Percentiles rank a stretch among this genome's conserved stretches.
These are phyloP conservation scores for Cantharis flavilabris DNA, from an alignment of 2,888 invertebrate species.

Conservation along the genomic window DNA sequence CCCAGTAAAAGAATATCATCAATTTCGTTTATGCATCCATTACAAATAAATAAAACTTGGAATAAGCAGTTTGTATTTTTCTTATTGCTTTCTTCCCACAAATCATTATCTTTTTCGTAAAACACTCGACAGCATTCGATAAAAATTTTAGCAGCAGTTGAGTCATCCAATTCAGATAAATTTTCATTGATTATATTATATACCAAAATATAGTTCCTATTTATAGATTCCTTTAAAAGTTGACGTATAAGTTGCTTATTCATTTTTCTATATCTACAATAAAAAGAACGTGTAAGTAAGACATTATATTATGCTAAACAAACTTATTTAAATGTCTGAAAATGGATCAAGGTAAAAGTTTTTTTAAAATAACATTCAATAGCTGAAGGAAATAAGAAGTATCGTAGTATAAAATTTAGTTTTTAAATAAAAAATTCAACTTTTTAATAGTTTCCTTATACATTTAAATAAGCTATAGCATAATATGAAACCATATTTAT, in stretches of 20 bases:
- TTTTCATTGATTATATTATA: neutral
- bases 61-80: slow-evolving; percentile 1
- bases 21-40: slow-evolving; percentile 1
- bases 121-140: slow-evolving; percentile 16
- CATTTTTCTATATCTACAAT: neutral
- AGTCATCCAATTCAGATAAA: neutral
- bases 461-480: too few species aligned
- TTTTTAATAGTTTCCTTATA: too few species aligned
- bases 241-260: neutral
- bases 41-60: neutral
- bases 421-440: too few species aligned
- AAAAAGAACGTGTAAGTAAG: neutral
- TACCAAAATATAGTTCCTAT: neutral
- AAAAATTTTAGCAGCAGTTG: slow-evolving; percentile 1
- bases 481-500: too few species aligned
- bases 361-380: too few species aligned
- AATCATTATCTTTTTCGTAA: neutral
- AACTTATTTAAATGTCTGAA: too few species aligned
- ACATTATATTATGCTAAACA: too few species aligned
- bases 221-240: neutral
- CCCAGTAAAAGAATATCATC: neutral
- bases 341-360: too few species aligned
- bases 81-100: neutral
- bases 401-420: too few species aligned
- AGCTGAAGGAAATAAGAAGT: too few species aligned